phyloP scores from a whole-genome alignment of 2,797 vertebrate species.

The Carduelis carduelis region DNA sequence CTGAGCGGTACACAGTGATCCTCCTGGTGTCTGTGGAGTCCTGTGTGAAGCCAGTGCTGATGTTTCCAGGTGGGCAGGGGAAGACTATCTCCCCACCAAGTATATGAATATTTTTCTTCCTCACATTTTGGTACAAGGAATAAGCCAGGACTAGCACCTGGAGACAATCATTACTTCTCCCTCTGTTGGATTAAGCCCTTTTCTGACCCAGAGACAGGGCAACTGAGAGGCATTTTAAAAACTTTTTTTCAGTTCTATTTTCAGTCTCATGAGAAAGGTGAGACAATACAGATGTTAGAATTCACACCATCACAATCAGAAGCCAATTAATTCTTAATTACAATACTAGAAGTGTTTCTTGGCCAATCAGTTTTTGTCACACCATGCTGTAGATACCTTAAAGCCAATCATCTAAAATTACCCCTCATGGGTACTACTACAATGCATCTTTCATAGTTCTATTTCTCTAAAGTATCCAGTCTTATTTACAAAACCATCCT shows the following conservation, averaged over 20 bases:
- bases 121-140: not conserved
- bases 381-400: not conserved
- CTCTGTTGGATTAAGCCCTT: not conserved
- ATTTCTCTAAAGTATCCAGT: not conserved
- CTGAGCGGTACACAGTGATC: constrained; percentile 84
- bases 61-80: not conserved
- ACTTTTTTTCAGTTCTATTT: not conserved
- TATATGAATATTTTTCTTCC: not conserved
- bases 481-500: accelerated
- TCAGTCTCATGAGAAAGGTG: not conserved
- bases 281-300: not conserved
- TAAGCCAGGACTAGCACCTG: not conserved
- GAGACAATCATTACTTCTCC: not conserved
- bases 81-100: not conserved
- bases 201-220: not conserved
- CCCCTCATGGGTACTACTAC: not conserved
- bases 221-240: not conserved
- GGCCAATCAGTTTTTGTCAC: not conserved
- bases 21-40: constrained; percentile 74
- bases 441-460: not conserved
- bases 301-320: not conserved
- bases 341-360: not conserved
- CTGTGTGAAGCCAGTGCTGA: constrained; percentile 57
- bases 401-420: not conserved
- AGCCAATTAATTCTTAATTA: not conserved